A percentile compares a stretch with the other conserved stretches of the same genome.
Conservation (phyloP, 2,797 vertebrate genomes). For the Phrynocephalus guinanensis region DNA sequence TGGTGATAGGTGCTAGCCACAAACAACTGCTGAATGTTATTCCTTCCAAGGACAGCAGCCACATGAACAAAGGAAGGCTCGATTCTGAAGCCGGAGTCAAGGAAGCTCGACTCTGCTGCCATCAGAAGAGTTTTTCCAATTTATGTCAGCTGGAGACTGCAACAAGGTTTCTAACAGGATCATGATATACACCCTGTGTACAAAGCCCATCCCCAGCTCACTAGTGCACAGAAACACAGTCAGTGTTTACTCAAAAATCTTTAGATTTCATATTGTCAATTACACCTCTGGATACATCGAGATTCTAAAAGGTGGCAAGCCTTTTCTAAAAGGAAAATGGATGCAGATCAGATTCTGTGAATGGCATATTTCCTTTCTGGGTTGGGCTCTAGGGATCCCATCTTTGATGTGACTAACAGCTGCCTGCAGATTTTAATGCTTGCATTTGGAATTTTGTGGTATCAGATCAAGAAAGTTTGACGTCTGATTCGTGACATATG, state of each 20-base stretch:
- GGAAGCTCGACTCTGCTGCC: rapidly evolving
- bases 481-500: neutral
- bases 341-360: neutral
- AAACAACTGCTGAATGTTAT: neutral
- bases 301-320: neutral
- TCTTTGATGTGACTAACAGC: neutral
- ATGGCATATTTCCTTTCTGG: neutral
- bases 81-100: neutral
- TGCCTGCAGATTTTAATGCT: neutral
- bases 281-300: conserved; percentile 15
- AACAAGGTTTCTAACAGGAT: neutral
- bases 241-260: conserved; percentile 15
- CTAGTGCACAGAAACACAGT: neutral
- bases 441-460: neutral
- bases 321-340: neutral
- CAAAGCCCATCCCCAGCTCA: conserved; percentile 14
- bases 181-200: neutral
- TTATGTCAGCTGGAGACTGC: neutral
- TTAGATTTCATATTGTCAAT: conserved; percentile 32
- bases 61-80: rapidly evolving
- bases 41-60: neutral
- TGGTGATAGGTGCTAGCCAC: neutral
- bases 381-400: neutral
- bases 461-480: neutral
- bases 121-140: no score